Percentiles rank a stretch among this genome's conserved stretches.
Evolutionary conservation across 2,888 invertebrate genomes (phyloP).

Genomic region (Brenthis ino): DNA sequence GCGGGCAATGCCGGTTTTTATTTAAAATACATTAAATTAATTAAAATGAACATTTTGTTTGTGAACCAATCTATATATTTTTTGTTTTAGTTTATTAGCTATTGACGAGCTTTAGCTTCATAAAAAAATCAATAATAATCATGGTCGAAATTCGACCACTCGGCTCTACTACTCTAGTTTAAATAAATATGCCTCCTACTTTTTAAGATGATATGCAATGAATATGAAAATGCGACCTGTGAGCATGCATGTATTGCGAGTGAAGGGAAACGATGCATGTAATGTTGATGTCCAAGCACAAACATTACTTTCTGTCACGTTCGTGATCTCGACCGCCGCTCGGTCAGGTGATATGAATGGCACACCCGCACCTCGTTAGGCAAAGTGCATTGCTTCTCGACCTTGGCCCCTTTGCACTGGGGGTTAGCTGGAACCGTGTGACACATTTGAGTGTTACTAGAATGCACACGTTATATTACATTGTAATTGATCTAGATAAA

Average conservation of each 20-base stretch:
- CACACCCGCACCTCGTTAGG: slow-evolving; percentile 39
- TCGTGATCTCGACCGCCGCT: slow-evolving; percentile 29
- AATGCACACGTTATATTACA: slow-evolving; percentile 10
- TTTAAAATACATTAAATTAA: no score
- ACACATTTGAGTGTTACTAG: slow-evolving; percentile 8
- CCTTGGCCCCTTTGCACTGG: slow-evolving; percentile 33
- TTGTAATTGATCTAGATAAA: slow-evolving; percentile 1
- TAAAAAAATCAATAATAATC: no score
- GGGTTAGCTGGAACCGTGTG: slow-evolving; percentile 13
- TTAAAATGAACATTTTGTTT: no score
- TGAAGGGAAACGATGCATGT: not conserved
- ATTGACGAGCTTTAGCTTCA: no score
- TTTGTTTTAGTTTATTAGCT: no score
- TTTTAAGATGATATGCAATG: not conserved
- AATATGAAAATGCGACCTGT: not conserved
- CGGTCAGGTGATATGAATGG: slow-evolving; percentile 36
- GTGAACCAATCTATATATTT: no score
- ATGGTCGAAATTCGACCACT: no score
- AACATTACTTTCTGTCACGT: slow-evolving; percentile 25
- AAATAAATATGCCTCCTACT: no score
- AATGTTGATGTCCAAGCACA: slow-evolving; percentile 13
- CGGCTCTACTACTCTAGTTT: no score
- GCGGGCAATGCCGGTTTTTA: no score
- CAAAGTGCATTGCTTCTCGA: slow-evolving; percentile 37
- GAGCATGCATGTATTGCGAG: slow-evolving; percentile 5